Base-by-base conservation (phyloP, 2,888 invertebrate genomes). In the Axea sp. region DNA sequence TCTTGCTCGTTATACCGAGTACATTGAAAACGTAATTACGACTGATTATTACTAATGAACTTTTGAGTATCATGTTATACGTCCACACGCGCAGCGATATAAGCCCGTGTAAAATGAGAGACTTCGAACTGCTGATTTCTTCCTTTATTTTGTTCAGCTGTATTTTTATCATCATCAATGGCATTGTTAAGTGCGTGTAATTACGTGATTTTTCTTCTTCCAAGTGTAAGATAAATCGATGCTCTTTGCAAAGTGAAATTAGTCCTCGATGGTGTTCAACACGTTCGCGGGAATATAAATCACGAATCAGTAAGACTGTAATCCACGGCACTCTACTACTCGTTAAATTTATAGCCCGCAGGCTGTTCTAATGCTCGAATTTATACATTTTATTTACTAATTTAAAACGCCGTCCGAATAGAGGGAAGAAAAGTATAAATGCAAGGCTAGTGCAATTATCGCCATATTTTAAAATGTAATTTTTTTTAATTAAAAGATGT, bases 11-110 rank as follows among this genome's bases (percentile, higher is more conserved):
- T 64, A 41, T 30, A 9, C 19, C 57, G 19, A 15, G 30, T 33
- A 12, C 62, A 62, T 51, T 43, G 47, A 57, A 57, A 64, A 49
- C 30, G 31, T 22, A 39, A 57, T 72, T 57, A 57, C 65, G 28
- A 43, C 41, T 64, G 57, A 64, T 72, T 57, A 57, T 57, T 72
- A 57, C 43, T 64, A 57, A 72, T 62, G 71, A 55, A 71, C 62
- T 45, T 53, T 43, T 22, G 24, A 59, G 43, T 11, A 35, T 9
- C 28, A 0, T 8, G 30, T 37, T 30, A 15, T 17, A 45, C 45
- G 26, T 26, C 9, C 17, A 1, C 26, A 60, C 45, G 24, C 9
- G 43, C 19, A 12, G 3, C 39, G 1, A 11, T 30, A 24, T 11
- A n/a, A 24, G 15, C 15, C 28, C 8, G 14, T 9, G 12, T 19